These are phyloP conservation scores for Paelopatides confundens DNA, from an alignment of 53 echinoderm and acorn worm genomes.

Conservation along the genomic window DNA sequence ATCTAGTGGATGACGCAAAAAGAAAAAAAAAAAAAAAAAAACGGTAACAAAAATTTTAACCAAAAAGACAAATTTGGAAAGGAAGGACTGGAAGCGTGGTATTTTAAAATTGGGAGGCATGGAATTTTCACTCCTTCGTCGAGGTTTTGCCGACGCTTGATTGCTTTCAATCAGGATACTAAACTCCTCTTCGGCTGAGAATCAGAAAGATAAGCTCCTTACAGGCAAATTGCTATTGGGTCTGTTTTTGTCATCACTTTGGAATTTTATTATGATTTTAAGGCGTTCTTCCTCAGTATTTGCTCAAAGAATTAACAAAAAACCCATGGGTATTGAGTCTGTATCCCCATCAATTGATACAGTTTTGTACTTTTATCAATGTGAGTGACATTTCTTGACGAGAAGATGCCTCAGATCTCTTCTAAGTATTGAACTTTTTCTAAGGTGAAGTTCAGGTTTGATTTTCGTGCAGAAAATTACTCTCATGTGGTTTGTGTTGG, in stretches of 20 bases:
- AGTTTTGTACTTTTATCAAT: slow-evolving; percentile 38
- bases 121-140: slow-evolving; percentile 44
- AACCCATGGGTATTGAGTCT: slow-evolving; percentile 36
- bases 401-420: background rate
- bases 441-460: slow-evolving; percentile 1
- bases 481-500: background rate
- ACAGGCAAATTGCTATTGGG: slow-evolving; percentile 49
- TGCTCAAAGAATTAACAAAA: slow-evolving; percentile 45
- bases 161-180: slow-evolving; percentile 41
- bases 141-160: slow-evolving; percentile 32
- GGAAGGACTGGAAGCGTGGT: slow-evolving; percentile 42
- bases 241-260: slow-evolving; percentile 47
- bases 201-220: slow-evolving; percentile 48
- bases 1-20: slow-evolving; percentile 22
- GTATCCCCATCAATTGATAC: slow-evolving; percentile 24
- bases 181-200: slow-evolving; percentile 5
- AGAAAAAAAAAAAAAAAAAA: background rate
- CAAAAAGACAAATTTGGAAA: slow-evolving; percentile 44
- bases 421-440: background rate
- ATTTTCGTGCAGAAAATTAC: background rate
- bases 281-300: slow-evolving; percentile 33
- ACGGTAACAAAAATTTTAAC: background rate
- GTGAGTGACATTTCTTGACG: slow-evolving; percentile 32
- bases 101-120: slow-evolving; percentile 35
- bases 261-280: slow-evolving; percentile 43